A percentile compares a stretch with the other conserved stretches of the same genome.
Evolutionary conservation across 2,797 vertebrate genomes (phyloP).

Genomic region (Pipistrellus pipistrellus): DNA sequence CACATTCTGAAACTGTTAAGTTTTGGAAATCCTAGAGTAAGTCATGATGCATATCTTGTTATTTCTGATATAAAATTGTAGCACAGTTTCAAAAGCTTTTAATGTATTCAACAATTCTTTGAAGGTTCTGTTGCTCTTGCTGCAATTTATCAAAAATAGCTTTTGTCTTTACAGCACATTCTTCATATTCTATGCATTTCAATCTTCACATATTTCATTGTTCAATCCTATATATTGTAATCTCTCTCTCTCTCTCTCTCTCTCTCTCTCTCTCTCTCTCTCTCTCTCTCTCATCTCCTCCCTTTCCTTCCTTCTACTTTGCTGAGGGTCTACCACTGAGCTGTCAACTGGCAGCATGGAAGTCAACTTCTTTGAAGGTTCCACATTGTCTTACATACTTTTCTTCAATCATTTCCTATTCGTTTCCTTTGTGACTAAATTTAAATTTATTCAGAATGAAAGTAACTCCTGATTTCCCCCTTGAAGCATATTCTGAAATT

Average conservation of each 20-base stretch:
- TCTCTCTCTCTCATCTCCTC: too few relatives aligned
- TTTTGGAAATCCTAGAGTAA: slow-evolving; percentile 21
- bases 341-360: background rate
- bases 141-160: background rate
- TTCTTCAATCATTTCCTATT: background rate
- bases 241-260: background rate
- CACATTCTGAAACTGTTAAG: background rate
- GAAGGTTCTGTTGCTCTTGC: background rate
- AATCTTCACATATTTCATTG: background rate
- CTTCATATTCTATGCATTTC: background rate
- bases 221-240: background rate
- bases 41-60: background rate
- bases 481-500: background rate
- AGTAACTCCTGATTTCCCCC: background rate
- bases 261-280: too few relatives aligned
- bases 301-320: background rate
- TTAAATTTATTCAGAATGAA: slow-evolving; percentile 3
- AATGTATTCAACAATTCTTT: slow-evolving; percentile 49
- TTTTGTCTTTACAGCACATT: background rate
- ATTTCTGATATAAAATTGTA: background rate
- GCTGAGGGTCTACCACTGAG: background rate
- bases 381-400: background rate
- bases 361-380: background rate
- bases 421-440: background rate
- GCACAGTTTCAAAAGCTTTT: slow-evolving; percentile 10